Evolutionary conservation across 2,113 vertebrate species (phyloP), one percentile per base, ranked within the genome.

Genomic region (Phylloscopus trochiloides): DNA sequence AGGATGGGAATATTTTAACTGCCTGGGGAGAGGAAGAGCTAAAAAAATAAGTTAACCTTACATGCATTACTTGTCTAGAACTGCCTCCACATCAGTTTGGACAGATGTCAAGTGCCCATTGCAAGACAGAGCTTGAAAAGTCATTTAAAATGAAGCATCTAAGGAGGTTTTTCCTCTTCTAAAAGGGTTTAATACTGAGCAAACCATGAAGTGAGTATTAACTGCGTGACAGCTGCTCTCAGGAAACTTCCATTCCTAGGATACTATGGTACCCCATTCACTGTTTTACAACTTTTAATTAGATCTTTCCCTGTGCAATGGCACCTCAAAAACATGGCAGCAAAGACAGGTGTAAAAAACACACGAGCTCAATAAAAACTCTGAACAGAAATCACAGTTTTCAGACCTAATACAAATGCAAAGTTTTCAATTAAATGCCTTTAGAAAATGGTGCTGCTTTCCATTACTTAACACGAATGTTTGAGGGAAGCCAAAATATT

Each of bases 21-120:
- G 34, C 45, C 51, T 83, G n/a, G 9, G 10, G 8, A 31, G 15
- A 12, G 18, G 5, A 54, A 5, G 18, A 57, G 31, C 57, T 57
- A 51, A 78, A 93, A 78, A 74, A 25, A 18, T 17, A 97, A 94
- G 88, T 89, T 54, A 95, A 80, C 97, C 95, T 36, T 98, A 98
- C 97, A 96, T 98, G 97, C 92, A 43, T 96, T 98, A 97, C 97
- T 98, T 95, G 92, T 98, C 94, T 88, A 97, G 93, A 95, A 97
- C 96, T 96, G 96, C 32, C 96, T 94, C 96, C 96, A 97, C 95
- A 97, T 94, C 79, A 84, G 95, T 98, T 98, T 98, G 98, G 98
- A 98, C 93, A 97, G 95, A 96, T 19, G 77, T 98, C 98, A 96
- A 96, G 89, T 79, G 97, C 92, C 98, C 98, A 91, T 75, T 97